Conservation (phyloP, 2,888 invertebrate species). For the Colostygia pectinataria region DNA sequence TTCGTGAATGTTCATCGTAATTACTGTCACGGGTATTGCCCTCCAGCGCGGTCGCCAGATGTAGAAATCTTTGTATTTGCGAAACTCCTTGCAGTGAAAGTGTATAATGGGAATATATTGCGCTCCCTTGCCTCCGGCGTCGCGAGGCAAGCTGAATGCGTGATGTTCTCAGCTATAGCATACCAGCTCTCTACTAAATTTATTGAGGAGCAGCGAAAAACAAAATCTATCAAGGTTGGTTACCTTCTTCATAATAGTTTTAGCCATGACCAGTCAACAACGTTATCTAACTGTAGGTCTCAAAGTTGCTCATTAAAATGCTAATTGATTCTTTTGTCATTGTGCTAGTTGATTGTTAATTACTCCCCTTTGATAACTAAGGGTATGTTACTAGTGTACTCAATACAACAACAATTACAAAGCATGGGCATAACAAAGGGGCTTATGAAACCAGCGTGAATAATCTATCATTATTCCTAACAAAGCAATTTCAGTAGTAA, state of each 20-base stretch:
- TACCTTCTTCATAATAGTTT: not conserved
- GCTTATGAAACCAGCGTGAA: not conserved
- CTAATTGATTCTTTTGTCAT: slow-evolving; percentile 27
- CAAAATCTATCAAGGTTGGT: no score
- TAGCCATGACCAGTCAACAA: slow-evolving; percentile 9
- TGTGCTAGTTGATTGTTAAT: slow-evolving; percentile 19
- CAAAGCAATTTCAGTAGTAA: slow-evolving; percentile 2
- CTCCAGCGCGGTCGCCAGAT: slow-evolving; percentile 26
- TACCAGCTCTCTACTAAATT: slow-evolving; percentile 74
- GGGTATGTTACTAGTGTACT: not conserved
- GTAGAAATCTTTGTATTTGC: slow-evolving; percentile 23
- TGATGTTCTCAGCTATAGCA: slow-evolving; percentile 73
- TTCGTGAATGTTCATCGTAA: slow-evolving; percentile 44
- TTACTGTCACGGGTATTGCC: slow-evolving; percentile 31
- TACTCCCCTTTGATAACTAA: slow-evolving; percentile 13
- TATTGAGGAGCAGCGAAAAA: slow-evolving; percentile 69
- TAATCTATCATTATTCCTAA: slow-evolving; percentile 1
- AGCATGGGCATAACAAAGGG: slow-evolving; percentile 6
- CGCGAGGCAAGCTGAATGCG: slow-evolving; percentile 46
- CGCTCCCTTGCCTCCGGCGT: slow-evolving; percentile 48
- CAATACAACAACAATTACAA: slow-evolving; percentile 9
- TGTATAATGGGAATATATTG: slow-evolving; percentile 51
- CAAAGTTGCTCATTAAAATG: slow-evolving; percentile 21
- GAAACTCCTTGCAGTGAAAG: slow-evolving; percentile 28
- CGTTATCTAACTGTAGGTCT: not conserved